Conservation (phyloP, 2,113 vertebrate genomes). For the Phyllostomus hastatus region DNA sequence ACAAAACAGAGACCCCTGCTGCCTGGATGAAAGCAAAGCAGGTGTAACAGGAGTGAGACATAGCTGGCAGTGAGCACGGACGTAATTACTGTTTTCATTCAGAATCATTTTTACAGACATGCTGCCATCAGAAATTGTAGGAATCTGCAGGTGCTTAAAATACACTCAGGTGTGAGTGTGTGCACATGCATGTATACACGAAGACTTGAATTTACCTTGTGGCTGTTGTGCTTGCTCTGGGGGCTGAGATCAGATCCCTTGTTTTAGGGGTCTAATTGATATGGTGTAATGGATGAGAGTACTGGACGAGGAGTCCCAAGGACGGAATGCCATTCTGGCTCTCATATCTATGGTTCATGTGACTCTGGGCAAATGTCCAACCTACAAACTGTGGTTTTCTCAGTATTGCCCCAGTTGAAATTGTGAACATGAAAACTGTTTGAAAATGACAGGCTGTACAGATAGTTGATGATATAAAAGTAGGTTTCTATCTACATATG, state of each 20-base stretch:
- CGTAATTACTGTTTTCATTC: not conserved
- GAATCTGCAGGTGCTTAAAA: not conserved
- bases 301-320: not conserved
- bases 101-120: not conserved
- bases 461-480: not conserved
- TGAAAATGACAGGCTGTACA: not conserved
- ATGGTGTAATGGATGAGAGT: not conserved
- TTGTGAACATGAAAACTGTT: not conserved
- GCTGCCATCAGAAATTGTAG: not conserved
- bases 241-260: not conserved
- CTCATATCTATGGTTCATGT: not conserved
- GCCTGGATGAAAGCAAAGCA: not conserved
- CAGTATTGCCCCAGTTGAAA: not conserved
- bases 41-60: fast-evolving
- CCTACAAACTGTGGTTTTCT: not conserved
- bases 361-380: not conserved
- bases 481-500: not conserved
- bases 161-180: not conserved
- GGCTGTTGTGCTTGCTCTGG: not conserved
- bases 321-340: not conserved
- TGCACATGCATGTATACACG: fast-evolving
- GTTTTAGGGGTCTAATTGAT: not conserved
- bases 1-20: not conserved
- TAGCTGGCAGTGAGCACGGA: not conserved
- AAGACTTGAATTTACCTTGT: not conserved